These are phyloP conservation scores for Gymnothorax javanicus DNA, from an alignment of 2,797 vertebrate species.

Conservation along the genomic window DNA sequence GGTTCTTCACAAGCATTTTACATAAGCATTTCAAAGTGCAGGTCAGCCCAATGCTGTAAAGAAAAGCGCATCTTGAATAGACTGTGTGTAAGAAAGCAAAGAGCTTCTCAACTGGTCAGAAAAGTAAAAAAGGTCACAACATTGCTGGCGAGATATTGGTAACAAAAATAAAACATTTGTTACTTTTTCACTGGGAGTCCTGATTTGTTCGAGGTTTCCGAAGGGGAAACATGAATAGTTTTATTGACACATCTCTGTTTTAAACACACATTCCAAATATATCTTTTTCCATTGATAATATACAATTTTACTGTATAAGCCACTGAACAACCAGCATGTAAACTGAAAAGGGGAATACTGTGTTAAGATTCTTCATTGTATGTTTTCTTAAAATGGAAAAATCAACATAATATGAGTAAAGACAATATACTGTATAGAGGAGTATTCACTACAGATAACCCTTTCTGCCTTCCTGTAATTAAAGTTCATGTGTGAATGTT, in stretches of 20 bases:
- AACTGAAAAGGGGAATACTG: constrained; percentile 61
- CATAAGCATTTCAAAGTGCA: not conserved
- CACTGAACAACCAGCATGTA: not conserved
- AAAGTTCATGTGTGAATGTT: constrained; percentile 50
- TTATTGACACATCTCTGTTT: not conserved
- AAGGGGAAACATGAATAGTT: not conserved
- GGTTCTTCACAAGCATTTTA: constrained; percentile 30
- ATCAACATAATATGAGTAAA: constrained; percentile 44
- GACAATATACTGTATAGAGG: constrained; percentile 66
- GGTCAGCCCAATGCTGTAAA: not conserved
- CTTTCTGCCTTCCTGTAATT: constrained; percentile 73
- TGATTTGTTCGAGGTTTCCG: not conserved
- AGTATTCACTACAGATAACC: constrained; percentile 71
- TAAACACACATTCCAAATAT: not conserved
- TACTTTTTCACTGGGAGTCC: not conserved
- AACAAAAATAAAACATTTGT: not conserved
- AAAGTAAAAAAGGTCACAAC: not conserved
- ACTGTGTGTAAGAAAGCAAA: not conserved
- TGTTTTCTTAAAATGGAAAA: constrained; percentile 57
- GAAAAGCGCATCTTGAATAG: not conserved
- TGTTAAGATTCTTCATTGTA: constrained; percentile 74
- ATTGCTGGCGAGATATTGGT: not conserved
- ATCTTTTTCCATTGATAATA: not conserved
- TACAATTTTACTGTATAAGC: not conserved
- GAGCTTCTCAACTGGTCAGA: not conserved